Evolutionary conservation across 2,797 vertebrate genomes (phyloP).

Genomic region (Pogonophryne albipinna): DNA sequence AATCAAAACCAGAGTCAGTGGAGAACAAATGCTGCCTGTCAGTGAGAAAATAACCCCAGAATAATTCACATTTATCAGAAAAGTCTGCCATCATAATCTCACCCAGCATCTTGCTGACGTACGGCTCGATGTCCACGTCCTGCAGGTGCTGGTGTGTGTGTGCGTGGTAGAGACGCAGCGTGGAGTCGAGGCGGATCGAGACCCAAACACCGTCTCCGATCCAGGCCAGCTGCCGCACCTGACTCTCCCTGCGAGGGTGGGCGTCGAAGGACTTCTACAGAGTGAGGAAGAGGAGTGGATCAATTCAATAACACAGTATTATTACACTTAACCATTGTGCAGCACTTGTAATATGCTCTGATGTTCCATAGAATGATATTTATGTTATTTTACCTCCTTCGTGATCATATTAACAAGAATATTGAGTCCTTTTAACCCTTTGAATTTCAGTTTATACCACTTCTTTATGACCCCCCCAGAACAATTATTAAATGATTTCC

Average conservation of each 20-base stretch:
- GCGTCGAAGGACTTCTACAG: conserved; percentile 96
- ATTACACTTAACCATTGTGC: too few species aligned
- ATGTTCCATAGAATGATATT: too few species aligned
- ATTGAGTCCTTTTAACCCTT: too few species aligned
- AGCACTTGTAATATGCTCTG: too few species aligned
- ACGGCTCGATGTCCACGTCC: conserved; percentile 98
- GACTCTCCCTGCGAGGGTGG: conserved; percentile 96
- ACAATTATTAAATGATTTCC: too few species aligned
- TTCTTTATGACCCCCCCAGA: too few species aligned
- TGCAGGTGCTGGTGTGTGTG: conserved; percentile 97
- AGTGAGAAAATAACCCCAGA: not conserved
- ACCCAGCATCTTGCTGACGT: conserved; percentile 99
- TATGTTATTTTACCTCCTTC: too few species aligned
- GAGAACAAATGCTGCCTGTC: too few species aligned
- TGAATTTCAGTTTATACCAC: too few species aligned
- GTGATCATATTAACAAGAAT: too few species aligned
- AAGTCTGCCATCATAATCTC: conserved; percentile 46
- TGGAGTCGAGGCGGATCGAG: conserved; percentile 96
- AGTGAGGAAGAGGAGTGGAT: not conserved
- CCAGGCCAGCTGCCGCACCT: conserved; percentile 97
- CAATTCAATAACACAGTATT: not conserved
- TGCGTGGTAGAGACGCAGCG: conserved; percentile 94
- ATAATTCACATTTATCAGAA: not conserved
- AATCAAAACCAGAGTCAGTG: conserved; percentile 37
- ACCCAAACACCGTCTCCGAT: conserved; percentile 98